Base-by-base conservation (phyloP, 2,113 vertebrate genomes). In the Aplodontia rufa region DNA sequence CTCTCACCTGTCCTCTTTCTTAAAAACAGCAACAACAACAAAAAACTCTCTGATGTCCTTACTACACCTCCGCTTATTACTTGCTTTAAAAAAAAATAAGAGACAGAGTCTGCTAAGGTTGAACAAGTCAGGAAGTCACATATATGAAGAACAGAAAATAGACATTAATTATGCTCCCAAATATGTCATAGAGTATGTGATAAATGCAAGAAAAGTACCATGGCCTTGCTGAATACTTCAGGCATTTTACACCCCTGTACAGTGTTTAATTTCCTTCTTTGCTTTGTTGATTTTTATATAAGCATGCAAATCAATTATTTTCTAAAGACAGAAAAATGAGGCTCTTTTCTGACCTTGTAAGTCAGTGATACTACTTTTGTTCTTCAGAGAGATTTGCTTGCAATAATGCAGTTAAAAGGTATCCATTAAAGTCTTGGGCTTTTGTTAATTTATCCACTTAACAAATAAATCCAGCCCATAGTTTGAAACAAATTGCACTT, bases 381-480 rank as follows among this genome's bases (percentile, higher is more conserved):
- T 97, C 75, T 78, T 91, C 94, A 94, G 78, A 86, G 79, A 97
- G 96, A 95, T 95, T 87, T 71, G 95, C 97, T 97, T 96, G 24
- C 72, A 95, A 12, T 94, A 97, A 96, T 96, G 76, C 95, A 83
- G 72, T 97, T 98, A 96, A 98, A 98, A 98, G 20, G n/a, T 79
- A 97, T 94, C 91, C 96, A 96, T 74, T 80, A 88, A 62, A 26
- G 4, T 68, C 53, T 86, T 40, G 5, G 17, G 5, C 28, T 69
- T 95, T 53, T 64, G 69, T 88, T 87, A 64, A 66, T 28, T 78
- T 78, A 49, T 79, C 20, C 20, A 8, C 53, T 91, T 91, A 94
- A 86, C 40, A 78, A 55, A 87, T 20, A 32, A 80, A 55, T 2
- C n/a, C 7, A 85, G 60, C 8, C 8, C 55, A 53, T 58, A 37